Percentiles rank a stretch among this genome's conserved stretches.
These are phyloP conservation scores for Burhinus bistriatus DNA, from an alignment of 2,113 vertebrate genomes.

Conservation along the genomic window DNA sequence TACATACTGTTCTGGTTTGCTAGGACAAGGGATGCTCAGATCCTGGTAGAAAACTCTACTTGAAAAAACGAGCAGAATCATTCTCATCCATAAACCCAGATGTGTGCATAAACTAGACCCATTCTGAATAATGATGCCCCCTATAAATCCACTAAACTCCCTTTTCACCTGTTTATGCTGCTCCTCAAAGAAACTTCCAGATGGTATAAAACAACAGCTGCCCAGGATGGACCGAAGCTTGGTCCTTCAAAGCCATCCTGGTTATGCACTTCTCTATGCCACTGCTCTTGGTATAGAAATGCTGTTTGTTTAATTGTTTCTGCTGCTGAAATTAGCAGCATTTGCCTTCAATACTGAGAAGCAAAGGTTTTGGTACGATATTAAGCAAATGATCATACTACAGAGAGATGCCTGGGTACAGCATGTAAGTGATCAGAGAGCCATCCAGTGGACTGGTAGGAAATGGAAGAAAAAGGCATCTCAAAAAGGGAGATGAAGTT, in stretches of 20 bases:
- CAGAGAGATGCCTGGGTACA: background rate
- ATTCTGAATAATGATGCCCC: background rate
- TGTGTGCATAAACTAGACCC: background rate
- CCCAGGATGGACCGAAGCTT: background rate
- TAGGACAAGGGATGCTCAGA: background rate
- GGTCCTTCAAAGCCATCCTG: background rate
- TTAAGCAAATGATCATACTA: background rate
- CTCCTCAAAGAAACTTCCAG: background rate
- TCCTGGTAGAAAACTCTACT: background rate
- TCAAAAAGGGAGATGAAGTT: background rate
- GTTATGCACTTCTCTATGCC: background rate
- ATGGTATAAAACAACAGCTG: background rate
- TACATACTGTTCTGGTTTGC: background rate
- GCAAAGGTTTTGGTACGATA: background rate
- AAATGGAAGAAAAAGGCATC: conserved; percentile 6
- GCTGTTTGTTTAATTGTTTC: background rate
- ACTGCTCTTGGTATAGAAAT: background rate
- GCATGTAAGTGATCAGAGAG: conserved; percentile 48
- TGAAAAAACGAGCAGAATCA: background rate
- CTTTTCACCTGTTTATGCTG: background rate
- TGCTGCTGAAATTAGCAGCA: background rate
- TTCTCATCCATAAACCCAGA: background rate
- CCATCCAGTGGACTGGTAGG: conserved; percentile 56
- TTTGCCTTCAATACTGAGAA: background rate
- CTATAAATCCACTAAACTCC: background rate